phyloP scores from a whole-genome alignment of 2,888 invertebrate species.

The Dendrolimus houi region DNA sequence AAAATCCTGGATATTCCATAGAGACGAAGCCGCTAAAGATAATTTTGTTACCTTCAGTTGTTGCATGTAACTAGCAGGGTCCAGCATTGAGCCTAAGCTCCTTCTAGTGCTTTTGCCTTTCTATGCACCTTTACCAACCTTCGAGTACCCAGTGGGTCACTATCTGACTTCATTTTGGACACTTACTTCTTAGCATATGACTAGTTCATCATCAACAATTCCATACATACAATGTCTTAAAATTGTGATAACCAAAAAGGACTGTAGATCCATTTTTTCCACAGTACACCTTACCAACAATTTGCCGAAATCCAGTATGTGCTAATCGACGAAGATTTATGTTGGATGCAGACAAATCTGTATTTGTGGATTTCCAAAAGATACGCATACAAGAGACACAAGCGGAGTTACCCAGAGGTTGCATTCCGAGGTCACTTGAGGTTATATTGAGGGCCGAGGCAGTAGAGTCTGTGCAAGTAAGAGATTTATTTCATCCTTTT shows the following conservation, averaged over 20 bases:
- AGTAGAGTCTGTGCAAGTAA: constrained; percentile 95
- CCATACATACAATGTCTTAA: too few relatives aligned
- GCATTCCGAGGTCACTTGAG: constrained; percentile 97
- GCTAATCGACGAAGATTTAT: constrained; percentile 92
- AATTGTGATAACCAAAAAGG: too few relatives aligned
- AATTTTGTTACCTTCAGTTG: too few relatives aligned
- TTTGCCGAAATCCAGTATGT: constrained; percentile 97
- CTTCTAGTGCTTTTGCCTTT: too few relatives aligned
- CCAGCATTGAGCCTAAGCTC: too few relatives aligned
- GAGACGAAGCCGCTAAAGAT: too few relatives aligned
- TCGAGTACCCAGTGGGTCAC: too few relatives aligned
- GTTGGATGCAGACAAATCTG: constrained; percentile 94
- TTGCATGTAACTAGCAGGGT: too few relatives aligned
- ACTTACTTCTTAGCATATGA: constrained; percentile 9
- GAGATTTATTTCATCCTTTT: neutral
- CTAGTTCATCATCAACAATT: too few relatives aligned
- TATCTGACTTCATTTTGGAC: too few relatives aligned
- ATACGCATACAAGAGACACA: constrained; percentile 98
- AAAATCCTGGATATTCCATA: too few relatives aligned
- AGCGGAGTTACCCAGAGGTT: constrained; percentile 95
- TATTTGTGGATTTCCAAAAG: constrained; percentile 99
- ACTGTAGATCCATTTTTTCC: neutral
- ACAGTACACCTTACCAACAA: constrained; percentile 93
- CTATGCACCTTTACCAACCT: too few relatives aligned
- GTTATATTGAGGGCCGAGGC: constrained; percentile 95